Evolutionary conservation across 2,113 vertebrate species (phyloP), one percentile per base, ranked within the genome.

Genomic region (Heterotis niloticus): DNA sequence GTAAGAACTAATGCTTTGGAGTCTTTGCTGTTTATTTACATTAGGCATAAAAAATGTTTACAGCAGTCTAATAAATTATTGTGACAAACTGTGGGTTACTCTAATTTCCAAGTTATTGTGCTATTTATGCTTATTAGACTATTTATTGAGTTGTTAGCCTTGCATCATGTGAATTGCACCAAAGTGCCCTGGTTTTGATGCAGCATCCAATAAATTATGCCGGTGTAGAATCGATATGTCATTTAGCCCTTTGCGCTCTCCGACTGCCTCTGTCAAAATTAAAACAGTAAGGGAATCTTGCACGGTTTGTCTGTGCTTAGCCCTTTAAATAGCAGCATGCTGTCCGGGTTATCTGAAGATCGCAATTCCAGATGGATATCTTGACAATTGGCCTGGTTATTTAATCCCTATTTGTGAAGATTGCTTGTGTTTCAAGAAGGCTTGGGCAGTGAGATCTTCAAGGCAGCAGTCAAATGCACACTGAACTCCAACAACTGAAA

Each of bases 361-460:
- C 51, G 60, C 29, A 60, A 52, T 26, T 54, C 56, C 44, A 65
- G 78, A 79, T 57, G 44, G 62, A 64, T 75, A 79, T 75, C 78
- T 54, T 64, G 70, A 74, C 78, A 79, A 26, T 79, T 29, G 34
- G 34, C 71, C 75, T 52, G 52, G 78, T 34, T 67, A 79, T 64
- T 67, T 56, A 80, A 80, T 75, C 78, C 62, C 62, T 34, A 62
- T 75, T 57, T 74, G 57, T 29, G 29, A 24, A 64, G 20, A 57
- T 73, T 73, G 69, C 28, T 51, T 56, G 51, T 26, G 70, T 23
- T 79, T 80, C 65, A 74, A 64, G 51, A 56, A 75, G 60, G 28
- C 24, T 64, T 74, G 60, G n/a, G 71, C 9, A 17, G 13, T 23
- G 51, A 54, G 5, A 26, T 52, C 24, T 29, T 26, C 28, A 18